Percentiles rank a stretch among this genome's conserved stretches.
These are phyloP conservation scores for Siphamia tubifer DNA, from an alignment of 2,113 vertebrate genomes.

Conservation along the genomic window DNA sequence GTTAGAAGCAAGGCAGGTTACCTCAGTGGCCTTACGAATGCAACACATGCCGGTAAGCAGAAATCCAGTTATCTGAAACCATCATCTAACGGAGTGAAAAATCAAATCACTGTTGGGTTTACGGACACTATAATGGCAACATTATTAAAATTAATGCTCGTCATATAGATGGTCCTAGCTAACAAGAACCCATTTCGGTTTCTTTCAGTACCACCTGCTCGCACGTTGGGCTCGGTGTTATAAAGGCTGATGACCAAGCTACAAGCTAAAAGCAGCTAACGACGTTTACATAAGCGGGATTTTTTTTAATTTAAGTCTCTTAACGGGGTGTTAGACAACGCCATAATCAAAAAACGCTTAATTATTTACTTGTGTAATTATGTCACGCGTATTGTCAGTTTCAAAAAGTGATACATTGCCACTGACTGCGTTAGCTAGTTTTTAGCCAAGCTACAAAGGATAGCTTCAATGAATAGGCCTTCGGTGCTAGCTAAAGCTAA, in stretches of 20 bases:
- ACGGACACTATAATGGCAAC: too few relatives aligned
- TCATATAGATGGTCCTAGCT: background rate
- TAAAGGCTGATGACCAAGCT: constrained; percentile 1
- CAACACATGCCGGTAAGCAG: background rate
- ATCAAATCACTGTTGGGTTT: background rate
- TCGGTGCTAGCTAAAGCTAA: constrained; percentile 30
- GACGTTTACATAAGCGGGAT: background rate
- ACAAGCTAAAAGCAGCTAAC: constrained; percentile 15
- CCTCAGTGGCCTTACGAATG: background rate
- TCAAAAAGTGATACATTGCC: background rate
- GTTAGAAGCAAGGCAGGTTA: too few relatives aligned
- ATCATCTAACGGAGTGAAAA: background rate
- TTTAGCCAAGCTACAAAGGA: too few relatives aligned
- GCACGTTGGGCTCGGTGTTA: constrained; percentile 22
- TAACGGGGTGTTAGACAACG: background rate
- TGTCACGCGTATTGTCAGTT: background rate
- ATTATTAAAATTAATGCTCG: background rate
- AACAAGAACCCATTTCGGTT: constrained; percentile 5
- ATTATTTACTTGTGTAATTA: accelerated
- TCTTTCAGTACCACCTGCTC: constrained; percentile 22
- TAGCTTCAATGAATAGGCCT: constrained; percentile 48
- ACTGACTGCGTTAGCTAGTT: background rate
- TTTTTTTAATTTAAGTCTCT: background rate
- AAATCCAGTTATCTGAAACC: background rate
- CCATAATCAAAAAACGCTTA: background rate